Evolutionary conservation across 2,888 invertebrate species (phyloP).

Genomic region (Dioctria linearis): DNA sequence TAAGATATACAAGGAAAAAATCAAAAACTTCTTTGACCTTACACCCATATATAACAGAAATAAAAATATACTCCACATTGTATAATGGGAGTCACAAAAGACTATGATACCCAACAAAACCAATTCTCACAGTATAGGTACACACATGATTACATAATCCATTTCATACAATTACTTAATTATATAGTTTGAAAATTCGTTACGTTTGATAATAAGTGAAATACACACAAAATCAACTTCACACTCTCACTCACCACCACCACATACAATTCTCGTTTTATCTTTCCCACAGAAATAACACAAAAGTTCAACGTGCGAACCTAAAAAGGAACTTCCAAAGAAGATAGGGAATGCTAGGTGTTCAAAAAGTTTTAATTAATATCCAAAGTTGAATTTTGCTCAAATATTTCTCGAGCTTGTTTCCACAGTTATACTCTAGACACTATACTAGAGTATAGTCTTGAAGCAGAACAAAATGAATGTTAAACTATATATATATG

Average conservation of each 20-base stretch:
- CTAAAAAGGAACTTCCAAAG: conserved; percentile 2
- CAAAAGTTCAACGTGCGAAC: conserved; percentile 27
- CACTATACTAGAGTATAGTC: too few species aligned
- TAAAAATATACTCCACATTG: too few species aligned
- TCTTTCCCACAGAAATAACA: conserved; percentile 30
- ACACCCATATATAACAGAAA: too few species aligned
- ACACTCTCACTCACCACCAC: background rate
- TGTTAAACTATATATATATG: too few species aligned
- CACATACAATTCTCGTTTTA: conserved; percentile 22
- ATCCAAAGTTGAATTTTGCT: conserved; percentile 44
- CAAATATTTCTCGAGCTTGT: conserved; percentile 25
- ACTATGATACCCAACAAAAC: too few species aligned
- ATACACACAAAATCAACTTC: background rate
- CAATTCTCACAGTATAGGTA: too few species aligned
- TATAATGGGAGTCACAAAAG: too few species aligned
- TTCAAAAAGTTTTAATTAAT: conserved; percentile 41
- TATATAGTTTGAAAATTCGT: too few species aligned
- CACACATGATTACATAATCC: too few species aligned
- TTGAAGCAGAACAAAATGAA: too few species aligned
- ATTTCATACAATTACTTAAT: background rate
- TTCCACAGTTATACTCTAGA: conserved; percentile 25
- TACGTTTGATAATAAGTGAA: background rate
- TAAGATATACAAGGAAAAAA: too few species aligned
- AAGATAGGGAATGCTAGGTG: conserved; percentile 31
- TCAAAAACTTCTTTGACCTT: too few species aligned